Evolutionary conservation across 2,797 vertebrate species (phyloP).

Genomic region (Macropus fuliginosus): DNA sequence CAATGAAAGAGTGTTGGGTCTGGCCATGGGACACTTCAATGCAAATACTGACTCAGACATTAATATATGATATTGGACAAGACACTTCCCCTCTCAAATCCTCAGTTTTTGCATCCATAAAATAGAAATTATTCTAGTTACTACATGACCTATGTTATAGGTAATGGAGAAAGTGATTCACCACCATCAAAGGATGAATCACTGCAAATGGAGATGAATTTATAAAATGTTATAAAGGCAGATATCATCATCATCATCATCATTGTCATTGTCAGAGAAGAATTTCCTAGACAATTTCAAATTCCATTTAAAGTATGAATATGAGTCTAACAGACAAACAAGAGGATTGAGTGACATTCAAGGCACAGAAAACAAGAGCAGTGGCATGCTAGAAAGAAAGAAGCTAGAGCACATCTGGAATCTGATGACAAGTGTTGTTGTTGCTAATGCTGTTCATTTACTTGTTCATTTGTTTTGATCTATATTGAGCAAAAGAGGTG

Average conservation of each 20-base stretch:
- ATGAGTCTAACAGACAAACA: not conserved
- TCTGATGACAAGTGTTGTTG: not conserved
- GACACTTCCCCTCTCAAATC: not conserved
- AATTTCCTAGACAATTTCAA: not conserved
- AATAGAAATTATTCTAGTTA: not conserved
- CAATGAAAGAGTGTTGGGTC: not conserved
- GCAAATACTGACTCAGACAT: not conserved
- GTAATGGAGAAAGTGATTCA: not conserved
- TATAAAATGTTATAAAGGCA: not conserved
- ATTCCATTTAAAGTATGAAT: not conserved
- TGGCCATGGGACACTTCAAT: not conserved
- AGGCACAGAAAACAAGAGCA: not conserved
- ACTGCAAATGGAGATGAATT: not conserved
- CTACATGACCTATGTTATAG: not conserved
- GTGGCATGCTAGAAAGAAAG: not conserved
- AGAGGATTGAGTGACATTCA: not conserved
- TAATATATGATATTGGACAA: not conserved
- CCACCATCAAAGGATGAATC: not conserved
- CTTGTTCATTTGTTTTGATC: not conserved
- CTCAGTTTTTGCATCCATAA: not conserved
- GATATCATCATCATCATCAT: not conserved
- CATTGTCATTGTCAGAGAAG: not conserved
- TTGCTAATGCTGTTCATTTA: not conserved
- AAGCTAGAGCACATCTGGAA: not conserved
- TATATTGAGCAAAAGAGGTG: not conserved